Percentiles rank a stretch among this genome's conserved stretches.
These are phyloP conservation scores for Tetrapedia diversipes DNA, from an alignment of 2,888 invertebrate species.

Conservation along the genomic window DNA sequence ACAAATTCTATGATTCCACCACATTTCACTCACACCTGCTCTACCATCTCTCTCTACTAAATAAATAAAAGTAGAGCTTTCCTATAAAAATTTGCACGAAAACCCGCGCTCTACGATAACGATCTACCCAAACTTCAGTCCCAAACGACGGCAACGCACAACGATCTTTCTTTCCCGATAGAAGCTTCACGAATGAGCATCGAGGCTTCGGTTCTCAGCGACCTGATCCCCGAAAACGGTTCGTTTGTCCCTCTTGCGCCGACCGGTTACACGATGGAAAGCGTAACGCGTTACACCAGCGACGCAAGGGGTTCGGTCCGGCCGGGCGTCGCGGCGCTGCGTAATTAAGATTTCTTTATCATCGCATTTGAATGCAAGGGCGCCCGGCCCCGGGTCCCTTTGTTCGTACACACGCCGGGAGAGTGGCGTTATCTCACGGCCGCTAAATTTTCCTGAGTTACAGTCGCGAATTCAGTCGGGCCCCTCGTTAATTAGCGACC, in stretches of 20 bases:
- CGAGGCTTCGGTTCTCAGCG: too few species aligned
- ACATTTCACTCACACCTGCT: too few species aligned
- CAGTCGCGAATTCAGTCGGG: constrained; percentile 69
- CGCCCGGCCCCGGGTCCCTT: constrained; percentile 51
- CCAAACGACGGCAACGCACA: too few species aligned
- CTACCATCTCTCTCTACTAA: too few species aligned
- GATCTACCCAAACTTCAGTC: too few species aligned
- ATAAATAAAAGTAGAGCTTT: too few species aligned
- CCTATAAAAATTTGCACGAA: too few species aligned
- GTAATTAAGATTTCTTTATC: constrained; percentile 70
- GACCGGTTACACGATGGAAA: neutral
- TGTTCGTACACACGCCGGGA: constrained; percentile 57
- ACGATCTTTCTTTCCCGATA: too few species aligned
- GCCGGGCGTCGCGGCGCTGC: constrained; percentile 6
- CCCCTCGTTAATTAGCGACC: constrained; percentile 73
- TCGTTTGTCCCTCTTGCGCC: neutral
- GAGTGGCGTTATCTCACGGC: constrained; percentile 67
- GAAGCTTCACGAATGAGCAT: too few species aligned
- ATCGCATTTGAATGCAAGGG: constrained; percentile 54
- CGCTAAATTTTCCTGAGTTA: constrained; percentile 72
- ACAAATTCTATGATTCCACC: too few species aligned
- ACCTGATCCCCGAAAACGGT: too few species aligned
- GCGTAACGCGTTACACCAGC: neutral
- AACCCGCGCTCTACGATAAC: too few species aligned
- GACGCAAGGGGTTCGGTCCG: neutral